Base-by-base conservation (phyloP, 2,113 vertebrate species). In the Actenoides hombroni region DNA sequence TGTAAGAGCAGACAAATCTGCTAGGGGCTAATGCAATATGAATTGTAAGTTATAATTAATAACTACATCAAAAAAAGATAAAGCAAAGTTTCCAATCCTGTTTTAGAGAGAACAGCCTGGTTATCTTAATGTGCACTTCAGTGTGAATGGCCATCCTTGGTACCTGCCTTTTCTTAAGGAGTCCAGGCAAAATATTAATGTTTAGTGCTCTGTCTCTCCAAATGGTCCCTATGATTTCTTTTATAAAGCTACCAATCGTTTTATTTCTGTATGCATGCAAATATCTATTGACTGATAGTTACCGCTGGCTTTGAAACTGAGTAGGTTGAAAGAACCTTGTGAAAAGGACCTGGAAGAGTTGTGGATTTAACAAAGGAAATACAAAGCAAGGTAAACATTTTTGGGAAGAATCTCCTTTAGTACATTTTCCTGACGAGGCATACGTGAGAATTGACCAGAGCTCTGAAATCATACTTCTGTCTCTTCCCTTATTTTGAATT, bases 381-480 rank as follows among this genome's bases (percentile, higher is more conserved):
- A 31, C 17, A 61, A 80, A 16, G 17, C 11, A 61, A 59, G 15
- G 49, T 68, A 33, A 77, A 69, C 7, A 42, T 13, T 33, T 60
- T 53, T 12, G 70, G 44, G 71, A 87, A 71, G 35, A 86, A 26
- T 49, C 25, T 70, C 39, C 61, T 83, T 86, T 39, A 61, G 46
- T 51, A n/a, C 0, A 0, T 56, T 88, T 89, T 77, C 13, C 21
- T 92, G 39, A n/a, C 1, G 7, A 29, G 14, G 4, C 9, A 16
- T 35, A 13, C 2, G 0, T 40, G 13, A 71, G 81, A 67, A 67
- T 40, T 0, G 0, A 21, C n/a, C 19, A 75, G 51, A 86, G 16
- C 15, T 77, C 49, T 82, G 65, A 65, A 83, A 40, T 80, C 2
- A 19, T 40, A 17, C 6, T 75, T 67, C 11, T 79, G 4, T 68